Evolutionary conservation across 2,113 vertebrate genomes (phyloP).

Genomic region (Dasyurus viverrinus): DNA sequence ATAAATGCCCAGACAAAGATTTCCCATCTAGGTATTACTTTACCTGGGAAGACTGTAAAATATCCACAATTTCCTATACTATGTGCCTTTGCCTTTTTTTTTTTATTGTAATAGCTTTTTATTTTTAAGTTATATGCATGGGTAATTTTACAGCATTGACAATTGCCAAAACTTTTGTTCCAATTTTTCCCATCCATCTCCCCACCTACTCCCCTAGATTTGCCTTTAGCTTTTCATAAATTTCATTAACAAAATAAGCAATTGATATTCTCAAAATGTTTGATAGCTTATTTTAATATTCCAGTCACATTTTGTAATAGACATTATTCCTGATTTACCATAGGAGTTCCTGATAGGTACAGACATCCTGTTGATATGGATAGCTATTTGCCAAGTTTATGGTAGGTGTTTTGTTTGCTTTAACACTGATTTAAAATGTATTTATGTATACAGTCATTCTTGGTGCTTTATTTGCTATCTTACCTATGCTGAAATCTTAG

Average conservation of each 20-base stretch:
- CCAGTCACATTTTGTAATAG: neutral
- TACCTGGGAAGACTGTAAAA: neutral
- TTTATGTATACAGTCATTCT: neutral
- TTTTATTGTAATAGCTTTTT: too few species aligned
- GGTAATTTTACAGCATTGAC: too few species aligned
- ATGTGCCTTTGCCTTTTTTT: neutral
- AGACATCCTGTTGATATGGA: neutral
- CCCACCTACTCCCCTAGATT: neutral
- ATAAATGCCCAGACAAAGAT: neutral
- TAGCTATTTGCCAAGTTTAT: neutral
- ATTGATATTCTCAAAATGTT: neutral
- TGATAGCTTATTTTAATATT: neutral
- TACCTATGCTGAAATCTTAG: neutral
- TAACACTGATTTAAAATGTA: neutral
- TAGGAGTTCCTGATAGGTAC: neutral
- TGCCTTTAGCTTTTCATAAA: neutral
- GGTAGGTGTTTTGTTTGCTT: neutral
- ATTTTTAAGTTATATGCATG: too few species aligned
- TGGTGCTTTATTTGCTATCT: constrained; percentile 5
- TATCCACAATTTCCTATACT: neutral
- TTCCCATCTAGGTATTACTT: neutral
- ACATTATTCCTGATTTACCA: neutral
- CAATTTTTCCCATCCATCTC: too few species aligned
- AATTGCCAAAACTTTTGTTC: too few species aligned
- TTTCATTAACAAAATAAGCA: neutral